A percentile compares a stretch with the other conserved stretches of the same genome.
Evolutionary conservation across 1,140 invertebrate genomes (phyloP).

Genomic region (Microvelia longipes): DNA sequence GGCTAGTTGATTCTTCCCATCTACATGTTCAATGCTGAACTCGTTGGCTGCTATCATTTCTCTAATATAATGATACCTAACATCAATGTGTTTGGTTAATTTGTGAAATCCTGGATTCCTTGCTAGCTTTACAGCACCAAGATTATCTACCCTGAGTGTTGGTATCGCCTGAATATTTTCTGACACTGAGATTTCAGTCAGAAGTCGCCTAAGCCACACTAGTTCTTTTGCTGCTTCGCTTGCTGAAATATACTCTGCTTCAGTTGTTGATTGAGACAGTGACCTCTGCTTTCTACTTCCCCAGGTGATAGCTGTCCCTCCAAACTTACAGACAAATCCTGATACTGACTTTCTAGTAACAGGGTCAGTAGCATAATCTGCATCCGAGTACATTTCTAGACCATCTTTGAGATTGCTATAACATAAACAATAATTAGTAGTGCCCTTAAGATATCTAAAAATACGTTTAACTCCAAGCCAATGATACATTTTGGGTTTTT

Average conservation of each 20-base stretch:
- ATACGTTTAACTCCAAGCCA: not conserved
- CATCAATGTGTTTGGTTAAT: conserved; percentile 30
- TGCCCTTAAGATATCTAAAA: not conserved
- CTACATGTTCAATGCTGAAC: not conserved
- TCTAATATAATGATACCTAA: conserved; percentile 28
- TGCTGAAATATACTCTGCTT: conserved; percentile 1
- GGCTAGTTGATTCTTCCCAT: not conserved
- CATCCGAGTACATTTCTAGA: conserved; percentile 1
- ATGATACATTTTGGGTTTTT: not conserved
- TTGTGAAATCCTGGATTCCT: conserved; percentile 30
- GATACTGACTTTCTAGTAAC: not conserved
- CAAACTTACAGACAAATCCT: not conserved
- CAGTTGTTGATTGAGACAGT: not conserved
- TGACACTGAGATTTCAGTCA: not conserved
- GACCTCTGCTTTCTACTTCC: not conserved
- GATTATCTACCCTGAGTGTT: conserved; percentile 25
- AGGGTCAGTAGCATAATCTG: conserved; percentile 5
- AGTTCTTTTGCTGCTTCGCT: not conserved
- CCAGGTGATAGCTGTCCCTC: conserved; percentile 3
- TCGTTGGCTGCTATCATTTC: conserved; percentile 8
- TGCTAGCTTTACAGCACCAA: conserved; percentile 22
- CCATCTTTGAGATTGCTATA: conserved; percentile 8
- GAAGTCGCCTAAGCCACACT: not conserved
- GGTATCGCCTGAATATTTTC: too few relatives aligned
- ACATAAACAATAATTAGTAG: conserved; percentile 5